These are phyloP conservation scores for Philonicus albiceps DNA, from an alignment of 2,888 invertebrate species.

Conservation along the genomic window DNA sequence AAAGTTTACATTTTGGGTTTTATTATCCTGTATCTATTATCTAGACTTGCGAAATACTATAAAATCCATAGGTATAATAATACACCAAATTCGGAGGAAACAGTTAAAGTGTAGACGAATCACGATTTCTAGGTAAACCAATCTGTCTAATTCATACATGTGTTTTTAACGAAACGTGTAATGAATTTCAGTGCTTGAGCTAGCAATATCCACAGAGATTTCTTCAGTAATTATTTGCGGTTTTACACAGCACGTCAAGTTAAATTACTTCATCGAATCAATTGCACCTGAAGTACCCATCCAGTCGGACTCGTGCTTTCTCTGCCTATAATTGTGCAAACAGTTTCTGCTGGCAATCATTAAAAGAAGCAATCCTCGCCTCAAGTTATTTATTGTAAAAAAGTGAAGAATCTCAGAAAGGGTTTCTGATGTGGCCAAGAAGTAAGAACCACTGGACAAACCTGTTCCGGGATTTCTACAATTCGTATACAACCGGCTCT, in stretches of 20 bases:
- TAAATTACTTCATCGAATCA: background rate
- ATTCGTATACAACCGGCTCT: conserved; percentile 3
- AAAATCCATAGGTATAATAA: background rate
- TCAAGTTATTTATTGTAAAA: background rate
- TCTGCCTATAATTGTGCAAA: background rate
- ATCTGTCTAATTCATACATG: background rate
- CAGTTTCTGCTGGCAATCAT: background rate
- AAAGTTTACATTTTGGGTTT: no score
- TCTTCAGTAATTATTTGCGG: background rate
- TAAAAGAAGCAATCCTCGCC: background rate
- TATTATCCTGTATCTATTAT: no score
- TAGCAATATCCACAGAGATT: background rate
- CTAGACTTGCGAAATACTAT: background rate
- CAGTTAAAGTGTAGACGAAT: background rate
- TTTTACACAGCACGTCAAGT: background rate
- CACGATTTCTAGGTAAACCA: background rate
- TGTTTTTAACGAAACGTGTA: background rate
- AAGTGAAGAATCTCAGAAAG: background rate
- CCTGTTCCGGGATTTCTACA: background rate
- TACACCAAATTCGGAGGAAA: background rate
- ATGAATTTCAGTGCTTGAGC: background rate
- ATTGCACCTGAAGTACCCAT: background rate
- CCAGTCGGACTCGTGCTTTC: background rate
- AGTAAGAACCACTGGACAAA: conserved; percentile 1
- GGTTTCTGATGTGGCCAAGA: background rate